Base-by-base conservation (phyloP, 1,140 invertebrate species). In the Saccostrea glomerata region DNA sequence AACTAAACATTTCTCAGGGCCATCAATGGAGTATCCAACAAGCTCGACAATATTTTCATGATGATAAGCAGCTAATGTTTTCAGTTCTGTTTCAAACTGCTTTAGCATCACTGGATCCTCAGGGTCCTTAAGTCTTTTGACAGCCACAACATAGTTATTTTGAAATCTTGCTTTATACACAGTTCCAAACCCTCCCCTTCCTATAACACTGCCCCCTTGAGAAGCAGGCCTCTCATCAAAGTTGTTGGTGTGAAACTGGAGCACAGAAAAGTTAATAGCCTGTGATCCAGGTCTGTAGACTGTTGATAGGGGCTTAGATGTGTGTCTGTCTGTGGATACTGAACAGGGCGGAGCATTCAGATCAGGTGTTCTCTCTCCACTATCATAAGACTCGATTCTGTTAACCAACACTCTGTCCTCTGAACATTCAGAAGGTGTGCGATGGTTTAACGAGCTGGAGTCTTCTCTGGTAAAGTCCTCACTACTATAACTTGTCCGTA, bases 31-130 rank as follows among this genome's bases (percentile, higher is more conserved):
- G 92, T 96, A 97, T 11, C 97, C 97, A 70, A 97, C 92, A 84
- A 97, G 95, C 13, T 95, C 95, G 63, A 97, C 94, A 89, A 97
- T 96, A 94, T 97, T 97, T 87, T 95, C 94, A 95, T 97, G 97
- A 63, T 95, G 95, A 92, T 96, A 97, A 91, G 90, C 89, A 23
- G 90, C 85, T 13, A 93, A 56, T 17, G 89, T 86, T 70, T 91
- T 77, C 0, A 97, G 96, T 95, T 97, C 97, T 86, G 96, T 96
- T 91, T 96, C 95, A 94, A 97, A 97, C 90, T 96, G 96, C 91
- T 96, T 96, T 36, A 93, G 94, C 86, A 94, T 95, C 89, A 94
- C 93, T 90, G 87, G 63, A 70, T 91, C 87, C 15, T 90, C 91
- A 9, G 70, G 82, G 58, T 90, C 86, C 84, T 92, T 92, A 56